Conservation (phyloP, 2,113 vertebrate species). For the Corythornis madagascariensis region DNA sequence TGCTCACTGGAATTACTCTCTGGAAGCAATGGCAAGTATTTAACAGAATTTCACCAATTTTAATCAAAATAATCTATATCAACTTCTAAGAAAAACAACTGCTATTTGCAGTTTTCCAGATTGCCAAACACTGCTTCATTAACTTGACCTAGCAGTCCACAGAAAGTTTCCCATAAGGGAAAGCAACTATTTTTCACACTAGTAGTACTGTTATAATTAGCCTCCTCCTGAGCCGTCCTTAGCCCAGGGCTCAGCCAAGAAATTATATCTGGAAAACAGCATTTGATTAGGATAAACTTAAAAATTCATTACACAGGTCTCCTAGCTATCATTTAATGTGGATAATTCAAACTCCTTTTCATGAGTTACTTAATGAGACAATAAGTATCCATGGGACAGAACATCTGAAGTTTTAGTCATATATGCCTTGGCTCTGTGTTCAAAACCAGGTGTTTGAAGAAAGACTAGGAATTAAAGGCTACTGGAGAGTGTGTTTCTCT, state of each 20-base stretch:
- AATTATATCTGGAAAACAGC: constrained; percentile 19
- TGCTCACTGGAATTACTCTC: neutral
- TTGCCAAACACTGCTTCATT: neutral
- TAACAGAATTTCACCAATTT: neutral
- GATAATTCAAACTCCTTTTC: constrained; percentile 15
- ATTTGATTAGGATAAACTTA: constrained; percentile 46
- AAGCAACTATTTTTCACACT: constrained; percentile 21
- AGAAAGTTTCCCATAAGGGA: constrained; percentile 28
- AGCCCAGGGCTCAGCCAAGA: neutral
- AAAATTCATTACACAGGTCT: neutral
- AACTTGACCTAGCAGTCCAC: constrained; percentile 3
- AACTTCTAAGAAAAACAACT: neutral
- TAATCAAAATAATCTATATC: neutral
- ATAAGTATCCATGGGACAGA: neutral
- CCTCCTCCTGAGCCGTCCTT: neutral
- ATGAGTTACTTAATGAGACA: constrained; percentile 1
- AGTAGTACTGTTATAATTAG: constrained; percentile 11
- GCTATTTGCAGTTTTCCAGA: neutral
- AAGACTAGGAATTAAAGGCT: neutral
- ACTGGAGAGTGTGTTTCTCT: neutral
- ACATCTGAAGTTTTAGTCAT: neutral
- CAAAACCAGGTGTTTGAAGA: neutral
- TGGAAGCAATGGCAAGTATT: neutral
- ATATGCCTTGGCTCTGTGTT: neutral
- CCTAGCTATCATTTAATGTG: neutral